Base-by-base conservation (phyloP, 1,140 invertebrate species). In the Tetramorium simillimum region DNA sequence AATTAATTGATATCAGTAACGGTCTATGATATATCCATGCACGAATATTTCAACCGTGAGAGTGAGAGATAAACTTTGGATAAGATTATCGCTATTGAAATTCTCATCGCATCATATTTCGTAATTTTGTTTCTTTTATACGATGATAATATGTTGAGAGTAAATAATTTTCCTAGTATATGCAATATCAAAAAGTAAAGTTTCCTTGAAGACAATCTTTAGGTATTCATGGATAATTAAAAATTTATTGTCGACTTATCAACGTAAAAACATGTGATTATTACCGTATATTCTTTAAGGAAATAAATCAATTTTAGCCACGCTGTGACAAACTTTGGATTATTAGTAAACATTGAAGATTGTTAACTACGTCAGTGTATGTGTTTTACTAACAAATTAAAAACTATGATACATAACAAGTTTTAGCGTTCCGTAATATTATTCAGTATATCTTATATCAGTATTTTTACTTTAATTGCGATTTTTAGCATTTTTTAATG, bases 401-500 rank as follows among this genome's bases (percentile, higher is more conserved):
- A 49, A 77, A 43, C 24, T 40, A 9, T 58, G n/a, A 56, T 12
- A 75, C 37, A 75, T 24, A 12, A 33, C n/a, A 75, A 73, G 14
- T 33, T 40, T 14, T 75, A 60, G 0, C 2, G 7, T 76, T 60
- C n/a, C 60, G 16, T 76, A 58, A 75, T 49, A 49, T 51, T 10
- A n/a, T 5, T 69, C n/a, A 69, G 0, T 46, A 33, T 1, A 28
- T 28, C 18, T n/a, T 63, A 65, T 12, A 4, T 37, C 58, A 18
- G 3, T 51, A 51, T 53, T 16, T 21, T 14, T 76, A 58, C 33
- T 51, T 10, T 21, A 75, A 75, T 58, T 65, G 14, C 58, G 60
- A 40, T 88, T 89, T 89, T 90, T 90, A 89, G 58, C 58, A 28
- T 18, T 10, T 62, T 43, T 70, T 21, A 28, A 72, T 46, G 28